These are phyloP conservation scores for Neosilurus mollespiculum DNA, from an alignment of 2,797 vertebrate species.

Conservation along the genomic window DNA sequence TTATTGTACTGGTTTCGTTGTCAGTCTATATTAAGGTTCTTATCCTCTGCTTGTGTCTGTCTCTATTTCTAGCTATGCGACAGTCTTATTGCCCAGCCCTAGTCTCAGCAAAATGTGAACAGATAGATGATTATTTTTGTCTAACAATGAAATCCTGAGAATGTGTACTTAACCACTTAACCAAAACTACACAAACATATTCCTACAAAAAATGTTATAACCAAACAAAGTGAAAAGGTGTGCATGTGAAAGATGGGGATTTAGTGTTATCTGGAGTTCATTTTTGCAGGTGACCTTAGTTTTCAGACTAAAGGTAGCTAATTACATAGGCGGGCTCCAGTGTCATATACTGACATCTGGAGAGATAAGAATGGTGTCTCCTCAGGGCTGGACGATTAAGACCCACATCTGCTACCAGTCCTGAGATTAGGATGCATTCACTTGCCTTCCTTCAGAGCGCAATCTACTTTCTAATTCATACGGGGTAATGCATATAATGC, in stretches of 20 bases:
- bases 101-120: too few species aligned
- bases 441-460: conserved; percentile 49
- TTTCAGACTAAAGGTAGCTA: conserved; percentile 21
- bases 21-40: too few species aligned
- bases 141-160: background rate
- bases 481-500: conserved; percentile 20
- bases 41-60: too few species aligned
- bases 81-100: too few species aligned
- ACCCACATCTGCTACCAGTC: conserved; percentile 23
- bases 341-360: conserved; percentile 30
- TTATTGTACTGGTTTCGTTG: too few species aligned
- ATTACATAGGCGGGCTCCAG: conserved; percentile 24
- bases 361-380: conserved; percentile 39
- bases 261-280: conserved; percentile 30
- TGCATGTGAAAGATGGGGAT: conserved; percentile 16
- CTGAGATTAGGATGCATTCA: conserved; percentile 45
- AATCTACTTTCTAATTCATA: conserved; percentile 44
- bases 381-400: conserved; percentile 25
- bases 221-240: background rate
- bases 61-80: too few species aligned
- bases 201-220: background rate
- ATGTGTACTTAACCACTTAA: background rate
- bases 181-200: background rate
- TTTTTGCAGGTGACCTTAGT: conserved; percentile 29
- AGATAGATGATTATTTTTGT: background rate